phyloP scores from a whole-genome alignment of 2,113 vertebrate species.

The Tinamus guttatus region DNA sequence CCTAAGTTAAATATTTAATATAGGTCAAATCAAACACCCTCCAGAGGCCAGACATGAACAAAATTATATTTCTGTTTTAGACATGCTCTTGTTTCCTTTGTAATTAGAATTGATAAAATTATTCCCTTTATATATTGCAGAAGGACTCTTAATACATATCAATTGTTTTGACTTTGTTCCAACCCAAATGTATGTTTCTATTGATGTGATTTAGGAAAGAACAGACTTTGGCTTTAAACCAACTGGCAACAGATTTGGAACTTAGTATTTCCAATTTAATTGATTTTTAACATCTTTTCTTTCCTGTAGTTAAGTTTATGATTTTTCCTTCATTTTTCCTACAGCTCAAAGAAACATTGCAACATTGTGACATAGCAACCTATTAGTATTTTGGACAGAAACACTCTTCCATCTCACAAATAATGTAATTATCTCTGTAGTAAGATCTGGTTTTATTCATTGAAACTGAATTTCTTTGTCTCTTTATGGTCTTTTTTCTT shows the following conservation, averaged over 20 bases:
- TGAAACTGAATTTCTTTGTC: not conserved
- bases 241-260: not conserved
- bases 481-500: not conserved
- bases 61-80: not conserved
- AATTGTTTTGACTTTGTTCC: not conserved
- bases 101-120: not conserved
- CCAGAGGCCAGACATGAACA: not conserved
- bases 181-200: not conserved
- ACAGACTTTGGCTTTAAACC: not conserved
- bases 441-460: not conserved
- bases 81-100: not conserved
- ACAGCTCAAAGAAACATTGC: not conserved
- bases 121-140: not conserved
- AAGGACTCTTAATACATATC: not conserved
- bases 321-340: not conserved
- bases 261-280: not conserved
- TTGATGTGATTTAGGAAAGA: not conserved
- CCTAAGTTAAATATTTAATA: not conserved
- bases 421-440: accelerated
- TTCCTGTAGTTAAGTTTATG: not conserved
- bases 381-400: not conserved
- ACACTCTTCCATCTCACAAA: accelerated
- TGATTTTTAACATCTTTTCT: not conserved
- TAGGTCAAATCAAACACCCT: not conserved
- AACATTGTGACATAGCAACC: accelerated